A percentile compares a stretch with the other conserved stretches of the same genome.
Evolutionary conservation across 2,888 invertebrate genomes (phyloP).

Genomic region (Nomada lathburiana): DNA sequence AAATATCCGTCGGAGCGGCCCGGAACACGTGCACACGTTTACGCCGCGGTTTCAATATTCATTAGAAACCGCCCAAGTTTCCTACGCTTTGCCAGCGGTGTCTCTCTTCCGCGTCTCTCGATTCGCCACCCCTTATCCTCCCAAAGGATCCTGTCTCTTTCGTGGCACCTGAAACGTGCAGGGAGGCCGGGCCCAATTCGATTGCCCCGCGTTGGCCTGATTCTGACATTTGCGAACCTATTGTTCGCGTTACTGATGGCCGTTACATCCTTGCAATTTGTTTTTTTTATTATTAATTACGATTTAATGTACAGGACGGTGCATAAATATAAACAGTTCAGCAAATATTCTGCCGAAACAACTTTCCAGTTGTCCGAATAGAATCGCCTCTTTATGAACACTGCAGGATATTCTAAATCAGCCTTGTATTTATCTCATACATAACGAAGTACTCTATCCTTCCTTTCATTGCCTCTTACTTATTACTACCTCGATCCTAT

Average conservation of each 20-base stretch:
- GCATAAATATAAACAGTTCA: too few species aligned
- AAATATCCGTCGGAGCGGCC: constrained; percentile 30
- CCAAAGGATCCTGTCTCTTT: constrained; percentile 30
- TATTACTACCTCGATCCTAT: too few species aligned
- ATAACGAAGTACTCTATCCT: too few species aligned
- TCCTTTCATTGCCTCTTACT: too few species aligned
- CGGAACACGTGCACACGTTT: constrained; percentile 17
- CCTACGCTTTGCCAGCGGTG: background rate
- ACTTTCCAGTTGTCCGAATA: too few species aligned
- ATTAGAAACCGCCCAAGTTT: constrained; percentile 36
- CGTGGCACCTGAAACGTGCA: constrained; percentile 43
- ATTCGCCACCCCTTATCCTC: constrained; percentile 52
- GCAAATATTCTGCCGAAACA: too few species aligned
- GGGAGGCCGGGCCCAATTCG: constrained; percentile 41
- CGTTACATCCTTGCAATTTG: background rate
- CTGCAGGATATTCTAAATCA: too few species aligned
- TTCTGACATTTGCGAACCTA: constrained; percentile 19
- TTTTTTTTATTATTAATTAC: too few species aligned
- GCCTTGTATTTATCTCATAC: too few species aligned
- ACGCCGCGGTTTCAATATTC: constrained; percentile 48
- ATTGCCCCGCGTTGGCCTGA: constrained; percentile 33
- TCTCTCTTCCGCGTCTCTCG: constrained; percentile 15
- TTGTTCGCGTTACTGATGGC: background rate
- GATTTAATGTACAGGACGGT: too few species aligned
- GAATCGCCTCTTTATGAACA: too few species aligned